These are phyloP conservation scores for Oedothorax gibbosus DNA, from an alignment of 1,140 invertebrate genomes.

Conservation along the genomic window DNA sequence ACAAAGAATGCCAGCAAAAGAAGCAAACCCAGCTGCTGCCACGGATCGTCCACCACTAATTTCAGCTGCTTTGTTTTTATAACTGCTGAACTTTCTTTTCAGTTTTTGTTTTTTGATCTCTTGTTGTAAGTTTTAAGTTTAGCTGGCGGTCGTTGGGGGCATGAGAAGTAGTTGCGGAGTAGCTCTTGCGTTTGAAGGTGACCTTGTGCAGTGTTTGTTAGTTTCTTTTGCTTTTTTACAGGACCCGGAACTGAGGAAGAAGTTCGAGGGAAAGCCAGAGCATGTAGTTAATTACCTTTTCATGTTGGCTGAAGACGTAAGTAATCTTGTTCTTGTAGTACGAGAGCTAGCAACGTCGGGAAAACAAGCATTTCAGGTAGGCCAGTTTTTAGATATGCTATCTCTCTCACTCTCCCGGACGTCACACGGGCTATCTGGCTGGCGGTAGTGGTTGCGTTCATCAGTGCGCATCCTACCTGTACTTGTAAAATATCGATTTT, in stretches of 20 bases:
- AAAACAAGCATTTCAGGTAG: no score
- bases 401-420: no score
- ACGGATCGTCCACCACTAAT: conserved; percentile 8
- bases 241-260: conserved; percentile 93
- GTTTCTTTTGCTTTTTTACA: conserved; percentile 67
- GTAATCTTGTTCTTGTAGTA: conserved; percentile 58
- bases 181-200: background rate
- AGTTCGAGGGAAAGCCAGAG: conserved; percentile 97
- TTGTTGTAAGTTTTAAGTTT: background rate
- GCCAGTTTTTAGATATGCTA: no score
- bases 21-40: background rate
- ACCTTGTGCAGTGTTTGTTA: conserved; percentile 26
- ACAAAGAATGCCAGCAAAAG: background rate
- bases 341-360: no score
- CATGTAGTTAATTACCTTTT: conserved; percentile 98
- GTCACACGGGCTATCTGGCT: no score
- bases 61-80: background rate
- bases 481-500: no score
- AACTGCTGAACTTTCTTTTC: conserved; percentile 34
- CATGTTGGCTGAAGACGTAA: conserved; percentile 95
- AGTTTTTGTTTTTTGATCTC: conserved; percentile 29
- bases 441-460: no score
- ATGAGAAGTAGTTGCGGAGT: conserved; percentile 5
- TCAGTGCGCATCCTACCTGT: no score
- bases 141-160: background rate